phyloP scores from a whole-genome alignment of 2,888 invertebrate species.

The Liodrosophila aerea region DNA sequence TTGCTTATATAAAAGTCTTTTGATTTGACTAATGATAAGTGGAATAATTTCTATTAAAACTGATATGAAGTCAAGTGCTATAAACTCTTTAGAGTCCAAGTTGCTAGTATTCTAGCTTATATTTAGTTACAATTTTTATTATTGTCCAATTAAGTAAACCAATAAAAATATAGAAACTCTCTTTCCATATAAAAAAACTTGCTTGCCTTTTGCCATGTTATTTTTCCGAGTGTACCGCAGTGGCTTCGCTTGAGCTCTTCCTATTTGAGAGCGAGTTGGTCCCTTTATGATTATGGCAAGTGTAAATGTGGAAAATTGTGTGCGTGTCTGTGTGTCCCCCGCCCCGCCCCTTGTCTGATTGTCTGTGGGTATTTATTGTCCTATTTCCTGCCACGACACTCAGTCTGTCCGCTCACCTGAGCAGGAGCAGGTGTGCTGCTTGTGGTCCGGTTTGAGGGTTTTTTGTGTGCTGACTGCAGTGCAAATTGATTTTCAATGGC shows the following conservation, averaged over 20 bases:
- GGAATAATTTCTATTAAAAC: no score
- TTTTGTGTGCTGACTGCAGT: slow-evolving; percentile 40
- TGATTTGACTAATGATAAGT: no score
- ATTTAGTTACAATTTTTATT: no score
- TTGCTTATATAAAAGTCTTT: no score
- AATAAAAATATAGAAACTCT: no score
- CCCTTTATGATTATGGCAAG: slow-evolving; percentile 76
- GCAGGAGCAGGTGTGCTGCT: slow-evolving; percentile 27
- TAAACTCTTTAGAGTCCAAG: no score
- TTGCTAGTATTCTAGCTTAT: no score
- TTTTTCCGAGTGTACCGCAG: neutral
- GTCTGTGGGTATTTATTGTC: slow-evolving; percentile 54
- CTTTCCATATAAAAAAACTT: no score
- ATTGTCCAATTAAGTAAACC: no score
- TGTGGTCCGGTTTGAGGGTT: slow-evolving; percentile 27
- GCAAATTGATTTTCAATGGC: slow-evolving; percentile 80
- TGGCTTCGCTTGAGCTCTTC: neutral
- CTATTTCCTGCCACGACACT: slow-evolving; percentile 41
- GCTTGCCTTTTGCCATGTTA: no score
- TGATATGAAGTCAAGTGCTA: no score
- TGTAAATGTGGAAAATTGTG: slow-evolving; percentile 68
- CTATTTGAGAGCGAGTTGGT: slow-evolving; percentile 24
- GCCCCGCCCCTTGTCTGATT: neutral
- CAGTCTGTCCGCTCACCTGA: slow-evolving; percentile 16
- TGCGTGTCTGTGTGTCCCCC: slow-evolving; percentile 30